phyloP scores from a whole-genome alignment of 2,888 invertebrate genomes.

The Drosophila greeni region DNA sequence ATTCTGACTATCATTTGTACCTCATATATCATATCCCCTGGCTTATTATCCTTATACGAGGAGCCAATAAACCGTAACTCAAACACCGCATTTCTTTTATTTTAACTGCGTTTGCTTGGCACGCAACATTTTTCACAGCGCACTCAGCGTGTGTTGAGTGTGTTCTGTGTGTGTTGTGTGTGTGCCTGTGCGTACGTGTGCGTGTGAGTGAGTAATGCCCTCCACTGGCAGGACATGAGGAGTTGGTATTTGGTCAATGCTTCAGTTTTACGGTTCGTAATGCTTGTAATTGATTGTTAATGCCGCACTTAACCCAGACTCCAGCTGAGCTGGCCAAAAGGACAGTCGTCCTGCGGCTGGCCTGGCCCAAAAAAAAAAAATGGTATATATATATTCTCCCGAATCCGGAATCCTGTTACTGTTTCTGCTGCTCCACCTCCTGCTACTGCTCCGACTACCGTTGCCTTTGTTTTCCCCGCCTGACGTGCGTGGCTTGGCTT shows the following conservation, averaged over 20 bases:
- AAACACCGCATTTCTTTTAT: constrained; percentile 27
- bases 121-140: constrained; percentile 51
- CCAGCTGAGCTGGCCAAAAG: constrained; percentile 43
- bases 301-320: constrained; percentile 60
- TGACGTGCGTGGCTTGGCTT: constrained; percentile 53
- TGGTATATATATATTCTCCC: constrained; percentile 4
- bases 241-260: constrained; percentile 54
- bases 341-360: constrained; percentile 44
- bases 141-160: constrained; percentile 8
- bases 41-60: constrained; percentile 40
- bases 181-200: constrained; percentile 7
- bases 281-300: constrained; percentile 66
- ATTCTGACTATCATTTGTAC: constrained; percentile 12
- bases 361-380: constrained; percentile 3
- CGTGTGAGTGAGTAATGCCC: constrained; percentile 33
- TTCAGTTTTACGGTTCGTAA: constrained; percentile 65
- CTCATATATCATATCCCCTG: constrained; percentile 21
- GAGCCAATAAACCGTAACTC: constrained; percentile 43
- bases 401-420: background rate
- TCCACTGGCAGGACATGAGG: constrained; percentile 12
- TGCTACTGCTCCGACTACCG: background rate
- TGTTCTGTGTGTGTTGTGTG: background rate
- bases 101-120: constrained; percentile 35
- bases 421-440: background rate
- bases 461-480: background rate